Evolutionary conservation across 1,140 invertebrate genomes (phyloP), one percentile per base, ranked within the genome.

Genomic region (Zaprionus tsacasi): DNA sequence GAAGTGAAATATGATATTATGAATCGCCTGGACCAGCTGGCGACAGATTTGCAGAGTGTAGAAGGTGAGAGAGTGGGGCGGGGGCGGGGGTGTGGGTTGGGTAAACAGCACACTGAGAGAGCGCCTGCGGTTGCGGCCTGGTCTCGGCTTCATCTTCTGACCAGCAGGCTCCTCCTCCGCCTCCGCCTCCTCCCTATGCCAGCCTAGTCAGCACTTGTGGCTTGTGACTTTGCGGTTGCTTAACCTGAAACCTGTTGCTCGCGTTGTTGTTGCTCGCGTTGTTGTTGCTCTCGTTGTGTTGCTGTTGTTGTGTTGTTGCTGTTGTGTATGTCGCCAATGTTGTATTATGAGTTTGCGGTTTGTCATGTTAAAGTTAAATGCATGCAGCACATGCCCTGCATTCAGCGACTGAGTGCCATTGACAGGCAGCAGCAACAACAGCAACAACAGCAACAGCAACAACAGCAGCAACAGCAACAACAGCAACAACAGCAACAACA

Each of bases 1-100:
- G 89, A 91, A 91, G 89, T 91, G 89, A 91, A 91, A 91, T 91
- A 89, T 91, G 89, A 91, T 88, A 88, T 88, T 88, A 88, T 88
- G 83, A 89, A 88, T 89, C 85, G 85, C 78, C 78, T 85, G 72
- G 82, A 76, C 87, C 83, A 87, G 81, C 86, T 89, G 83, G 81
- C 74, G 83, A 89, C 85, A 89, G 83, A 45, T 86, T 86, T 88
- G 61, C 74, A 54, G 27, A 3, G 55, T 54, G 33, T 10, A 35
- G 6, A 0, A 7, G 33, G 6, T 0, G 6, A 30, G 33, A 10
- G 4, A 1, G 33, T 10, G 33, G 6, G 33, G 33, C 33, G 33
- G 33, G 10, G 7, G 33, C 30, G 30, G 30, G 7, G 30, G 30
- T 7, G 30, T 8, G 10, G 33, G 33, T 10, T 1, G 33, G 33